Percentiles rank a stretch among this genome's conserved stretches.
Evolutionary conservation across 2,113 vertebrate genomes (phyloP).

Genomic region (Oceanodroma tethys): DNA sequence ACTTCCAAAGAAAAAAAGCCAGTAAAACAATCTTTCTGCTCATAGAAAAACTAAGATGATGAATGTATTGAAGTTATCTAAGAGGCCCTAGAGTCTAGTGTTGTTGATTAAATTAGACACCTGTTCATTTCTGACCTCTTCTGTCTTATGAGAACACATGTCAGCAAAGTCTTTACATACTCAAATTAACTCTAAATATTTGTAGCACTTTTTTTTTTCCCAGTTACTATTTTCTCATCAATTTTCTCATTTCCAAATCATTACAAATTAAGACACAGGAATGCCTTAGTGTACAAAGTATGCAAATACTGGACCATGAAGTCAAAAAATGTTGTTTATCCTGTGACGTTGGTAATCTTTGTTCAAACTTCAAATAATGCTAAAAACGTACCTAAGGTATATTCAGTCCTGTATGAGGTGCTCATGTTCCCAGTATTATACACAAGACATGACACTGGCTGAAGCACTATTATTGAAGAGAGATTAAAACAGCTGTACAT

Average conservation of each 20-base stretch:
- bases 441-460: constrained; percentile 81
- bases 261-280: not conserved
- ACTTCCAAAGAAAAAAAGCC: not conserved
- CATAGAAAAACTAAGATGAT: not conserved
- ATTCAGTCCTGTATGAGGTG: constrained; percentile 64
- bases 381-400: constrained; percentile 24
- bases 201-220: not conserved
- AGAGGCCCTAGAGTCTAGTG: not conserved
- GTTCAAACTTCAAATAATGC: not conserved
- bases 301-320: not conserved
- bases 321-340: not conserved
- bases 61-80: not conserved
- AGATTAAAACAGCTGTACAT: constrained; percentile 98
- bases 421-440: constrained; percentile 72
- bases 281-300: not conserved
- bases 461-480: constrained; percentile 90
- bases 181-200: constrained; percentile 39
- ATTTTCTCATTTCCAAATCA: not conserved
- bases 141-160: not conserved
- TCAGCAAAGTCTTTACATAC: constrained; percentile 27
- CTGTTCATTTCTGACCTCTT: constrained; percentile 55
- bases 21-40: not conserved
- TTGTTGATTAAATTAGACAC: constrained; percentile 42
- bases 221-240: not conserved
- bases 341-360: not conserved